Conservation (phyloP, 2,113 vertebrate species). For the human region GRCh38 chr14:76069001-76069500, state of each 20-base stretch:
- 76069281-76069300: background rate
- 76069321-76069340: background rate
- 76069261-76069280: background rate
- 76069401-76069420: background rate
- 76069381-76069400: rapidly evolving
- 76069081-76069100: no score
- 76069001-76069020: background rate
- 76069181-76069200: no score
- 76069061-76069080: no score
- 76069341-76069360: background rate
- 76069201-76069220: no score
- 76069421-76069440: background rate
- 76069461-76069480: background rate
- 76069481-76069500: background rate
- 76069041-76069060: no score
- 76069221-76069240: no score
- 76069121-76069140: no score
- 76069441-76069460: background rate
- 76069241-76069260: no score
- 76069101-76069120: no score
- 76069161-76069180: no score
- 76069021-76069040: background rate
- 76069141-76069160: no score
- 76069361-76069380: background rate
- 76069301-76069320: background rate